phyloP scores from a whole-genome alignment of 2,797 vertebrate species.

The Fringilla coelebs region DNA sequence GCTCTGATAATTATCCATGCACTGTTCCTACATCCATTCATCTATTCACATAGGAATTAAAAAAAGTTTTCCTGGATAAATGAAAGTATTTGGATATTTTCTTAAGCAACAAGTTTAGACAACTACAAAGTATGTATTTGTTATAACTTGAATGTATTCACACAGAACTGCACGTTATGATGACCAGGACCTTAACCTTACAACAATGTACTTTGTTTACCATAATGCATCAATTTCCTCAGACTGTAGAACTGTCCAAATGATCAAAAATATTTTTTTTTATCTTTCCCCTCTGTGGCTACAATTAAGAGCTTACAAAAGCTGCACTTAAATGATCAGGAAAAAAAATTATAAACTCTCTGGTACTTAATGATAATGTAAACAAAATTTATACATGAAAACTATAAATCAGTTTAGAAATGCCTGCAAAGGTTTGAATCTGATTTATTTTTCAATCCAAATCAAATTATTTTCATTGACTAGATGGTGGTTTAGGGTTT shows the following conservation, averaged over 20 bases:
- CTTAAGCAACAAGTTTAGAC: background rate
- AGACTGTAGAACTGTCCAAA: background rate
- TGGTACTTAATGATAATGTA: background rate
- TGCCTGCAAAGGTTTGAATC: background rate
- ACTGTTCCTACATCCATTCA: too few relatives aligned
- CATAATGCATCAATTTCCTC: background rate
- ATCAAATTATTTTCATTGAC: background rate
- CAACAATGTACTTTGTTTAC: background rate
- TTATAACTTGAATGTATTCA: background rate
- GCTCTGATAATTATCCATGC: background rate
- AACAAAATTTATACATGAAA: background rate
- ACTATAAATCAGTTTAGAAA: background rate
- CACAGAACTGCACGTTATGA: background rate
- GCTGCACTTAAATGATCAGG: background rate
- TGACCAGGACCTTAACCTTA: background rate
- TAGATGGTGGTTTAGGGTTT: background rate
- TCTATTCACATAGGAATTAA: background rate
- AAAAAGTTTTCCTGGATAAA: background rate
- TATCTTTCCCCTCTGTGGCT: background rate
- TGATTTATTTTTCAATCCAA: background rate
- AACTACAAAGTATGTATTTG: background rate
- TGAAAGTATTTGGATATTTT: background rate
- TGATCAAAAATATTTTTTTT: background rate
- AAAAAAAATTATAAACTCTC: background rate
- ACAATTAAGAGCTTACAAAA: background rate